A percentile compares a stretch with the other conserved stretches of the same genome.
Conservation (phyloP, 2,888 invertebrate species). For the Mesoligia furuncula region DNA sequence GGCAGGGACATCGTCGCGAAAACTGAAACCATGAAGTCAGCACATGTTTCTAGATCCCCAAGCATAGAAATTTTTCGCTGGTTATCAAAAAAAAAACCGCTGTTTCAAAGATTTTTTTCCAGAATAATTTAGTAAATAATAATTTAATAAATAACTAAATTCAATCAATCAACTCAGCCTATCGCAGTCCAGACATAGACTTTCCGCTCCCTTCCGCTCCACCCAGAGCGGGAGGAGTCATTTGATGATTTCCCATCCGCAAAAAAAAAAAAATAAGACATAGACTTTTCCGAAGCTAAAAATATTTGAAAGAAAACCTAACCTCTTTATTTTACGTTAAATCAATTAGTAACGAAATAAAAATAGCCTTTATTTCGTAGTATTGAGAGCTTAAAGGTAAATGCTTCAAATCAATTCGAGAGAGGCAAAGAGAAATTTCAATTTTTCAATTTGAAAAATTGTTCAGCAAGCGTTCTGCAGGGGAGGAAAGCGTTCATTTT, state of each 20-base stretch:
- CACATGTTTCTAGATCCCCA: too few relatives aligned
- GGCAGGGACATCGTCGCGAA: too few relatives aligned
- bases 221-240: too few relatives aligned
- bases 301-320: not conserved
- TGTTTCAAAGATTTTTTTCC: too few relatives aligned
- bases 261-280: too few relatives aligned
- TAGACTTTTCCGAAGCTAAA: not conserved
- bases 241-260: too few relatives aligned
- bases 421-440: slow-evolving; percentile 27
- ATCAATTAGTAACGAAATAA: slow-evolving; percentile 1
- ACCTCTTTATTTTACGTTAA: not conserved
- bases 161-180: not conserved
- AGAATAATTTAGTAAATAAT: not conserved
- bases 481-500: slow-evolving; percentile 18
- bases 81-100: too few relatives aligned
- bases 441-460: slow-evolving; percentile 51
- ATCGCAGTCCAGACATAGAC: too few relatives aligned
- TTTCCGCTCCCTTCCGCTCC: too few relatives aligned
- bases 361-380: slow-evolving; percentile 14
- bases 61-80: too few relatives aligned
- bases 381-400: slow-evolving; percentile 1
- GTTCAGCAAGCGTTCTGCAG: slow-evolving; percentile 6
- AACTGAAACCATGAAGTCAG: too few relatives aligned
- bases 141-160: not conserved
- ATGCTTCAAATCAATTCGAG: slow-evolving; percentile 39